phyloP scores from a whole-genome alignment of 2,797 vertebrate genomes.

The Mormyrops attenuatus region DNA sequence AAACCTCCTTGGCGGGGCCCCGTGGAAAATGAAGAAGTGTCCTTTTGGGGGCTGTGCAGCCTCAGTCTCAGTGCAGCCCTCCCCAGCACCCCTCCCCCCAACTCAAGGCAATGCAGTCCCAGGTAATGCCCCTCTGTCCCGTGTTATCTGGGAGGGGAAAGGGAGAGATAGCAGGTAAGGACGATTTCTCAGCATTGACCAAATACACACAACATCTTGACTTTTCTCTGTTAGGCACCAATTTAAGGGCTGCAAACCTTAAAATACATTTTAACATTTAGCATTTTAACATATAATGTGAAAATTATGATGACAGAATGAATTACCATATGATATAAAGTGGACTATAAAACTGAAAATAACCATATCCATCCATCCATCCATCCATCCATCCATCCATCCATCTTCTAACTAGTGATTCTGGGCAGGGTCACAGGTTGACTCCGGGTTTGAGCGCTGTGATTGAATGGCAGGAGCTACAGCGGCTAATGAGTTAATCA shows the following conservation, averaged over 20 bases:
- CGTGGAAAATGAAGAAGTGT: constrained; percentile 68
- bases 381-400: not conserved
- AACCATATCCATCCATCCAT: not conserved
- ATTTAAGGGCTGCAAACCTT: not conserved
- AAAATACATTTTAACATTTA: not conserved
- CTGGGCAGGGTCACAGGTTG: not conserved
- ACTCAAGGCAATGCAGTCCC: constrained; percentile 93
- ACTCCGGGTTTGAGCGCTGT: not conserved
- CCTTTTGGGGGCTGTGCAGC: constrained; percentile 77
- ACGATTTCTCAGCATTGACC: not conserved
- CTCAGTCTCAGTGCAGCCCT: constrained; percentile 74
- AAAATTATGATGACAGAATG: not conserved
- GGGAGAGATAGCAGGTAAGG: constrained; percentile 21
- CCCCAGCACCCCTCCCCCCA: constrained; percentile 26
- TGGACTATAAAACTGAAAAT: not conserved
- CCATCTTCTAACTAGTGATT: not conserved
- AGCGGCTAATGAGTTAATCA: too few species aligned
- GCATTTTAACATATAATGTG: not conserved
- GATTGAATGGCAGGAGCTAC: not conserved
- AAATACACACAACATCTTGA: not conserved
- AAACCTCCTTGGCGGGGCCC: constrained; percentile 53
- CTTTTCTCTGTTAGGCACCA: not conserved
- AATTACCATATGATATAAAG: not conserved
- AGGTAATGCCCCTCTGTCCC: constrained; percentile 63
- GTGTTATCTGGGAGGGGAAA: constrained; percentile 74